Evolutionary conservation across 2,113 vertebrate species (phyloP).

Genomic region (Mirounga angustirostris): DNA sequence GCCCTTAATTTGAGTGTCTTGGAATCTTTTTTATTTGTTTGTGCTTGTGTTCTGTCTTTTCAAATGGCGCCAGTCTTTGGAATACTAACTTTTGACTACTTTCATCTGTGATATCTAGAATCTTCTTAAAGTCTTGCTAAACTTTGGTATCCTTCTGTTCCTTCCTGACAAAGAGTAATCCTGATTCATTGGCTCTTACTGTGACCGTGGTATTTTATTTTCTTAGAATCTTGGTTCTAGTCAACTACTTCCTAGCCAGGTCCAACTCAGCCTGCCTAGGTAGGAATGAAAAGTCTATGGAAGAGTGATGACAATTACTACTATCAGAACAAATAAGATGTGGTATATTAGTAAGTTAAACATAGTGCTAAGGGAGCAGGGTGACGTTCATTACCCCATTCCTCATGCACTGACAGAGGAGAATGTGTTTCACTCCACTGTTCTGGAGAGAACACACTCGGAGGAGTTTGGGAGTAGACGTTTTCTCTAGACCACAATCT

Average conservation of each 20-base stretch:
- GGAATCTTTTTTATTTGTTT: background rate
- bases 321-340: background rate
- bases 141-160: background rate
- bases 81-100: background rate
- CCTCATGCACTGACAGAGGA: no score
- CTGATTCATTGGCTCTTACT: background rate
- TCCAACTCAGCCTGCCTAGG: background rate
- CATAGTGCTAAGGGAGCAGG: no score
- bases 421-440: no score
- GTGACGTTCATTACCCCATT: no score
- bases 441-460: no score
- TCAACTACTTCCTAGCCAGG: background rate
- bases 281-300: background rate
- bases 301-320: background rate
- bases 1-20: background rate
- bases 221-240: background rate
- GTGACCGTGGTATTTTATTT: background rate
- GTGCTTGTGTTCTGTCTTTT: background rate
- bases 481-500: no score
- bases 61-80: background rate
- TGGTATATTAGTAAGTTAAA: background rate
- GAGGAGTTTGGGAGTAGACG: no score
- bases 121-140: slow-evolving; percentile 9
- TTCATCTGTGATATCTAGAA: background rate
- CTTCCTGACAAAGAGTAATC: background rate